Base-by-base conservation (phyloP, 2,888 invertebrate species). In the Drosophila incognita region DNA sequence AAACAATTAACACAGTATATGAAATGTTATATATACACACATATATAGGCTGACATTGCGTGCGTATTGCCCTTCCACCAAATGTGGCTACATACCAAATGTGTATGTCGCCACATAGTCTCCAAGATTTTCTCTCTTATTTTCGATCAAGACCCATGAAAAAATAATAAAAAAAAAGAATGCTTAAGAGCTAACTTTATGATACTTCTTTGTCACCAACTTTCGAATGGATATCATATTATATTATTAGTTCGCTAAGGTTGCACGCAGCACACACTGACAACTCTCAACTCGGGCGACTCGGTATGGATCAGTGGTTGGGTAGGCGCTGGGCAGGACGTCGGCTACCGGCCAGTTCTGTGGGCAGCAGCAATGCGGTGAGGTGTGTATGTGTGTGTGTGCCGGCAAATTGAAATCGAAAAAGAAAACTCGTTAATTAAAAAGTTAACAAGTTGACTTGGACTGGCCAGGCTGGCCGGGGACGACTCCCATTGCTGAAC, bases 341-440 rank as follows among this genome's bases (percentile, higher is more conserved):
- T 48, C 36, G 35, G 52, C 42, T 33, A 24, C 21, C n/a, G 83
- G 87, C 84, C 88, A 72, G 86, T 72, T 86, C 77, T 81, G 83
- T 87, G 82, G 87, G 84, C 83, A 79, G 81, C 63, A 54, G 52
- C 33, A 53, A 8, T 4, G 21, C 52, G 13, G 21, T 15, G 15
- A 35, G 53, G 31, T 29, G 13, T 46, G 2, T 51, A 13, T 51
- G 29, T 29, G 29, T 49, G 76, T 36, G 58, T 56, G 61, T 69
- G 71, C 77, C 80, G 87, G 90, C 91, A 91, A 91, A 90, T 91
- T 90, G 91, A 91, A 91, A 90, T 90, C 90, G 90, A 90, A 90
- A 86, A 90, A 88, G 89, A 90, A 90, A 91, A 90, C 91, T 91
- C 90, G 90, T 90, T 90, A 90, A 90, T 90, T 90, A 90, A 90